A percentile compares a stretch with the other conserved stretches of the same genome.
Conservation (phyloP, 2,888 invertebrate genomes). For the Caenorhabditis becei region DNA sequence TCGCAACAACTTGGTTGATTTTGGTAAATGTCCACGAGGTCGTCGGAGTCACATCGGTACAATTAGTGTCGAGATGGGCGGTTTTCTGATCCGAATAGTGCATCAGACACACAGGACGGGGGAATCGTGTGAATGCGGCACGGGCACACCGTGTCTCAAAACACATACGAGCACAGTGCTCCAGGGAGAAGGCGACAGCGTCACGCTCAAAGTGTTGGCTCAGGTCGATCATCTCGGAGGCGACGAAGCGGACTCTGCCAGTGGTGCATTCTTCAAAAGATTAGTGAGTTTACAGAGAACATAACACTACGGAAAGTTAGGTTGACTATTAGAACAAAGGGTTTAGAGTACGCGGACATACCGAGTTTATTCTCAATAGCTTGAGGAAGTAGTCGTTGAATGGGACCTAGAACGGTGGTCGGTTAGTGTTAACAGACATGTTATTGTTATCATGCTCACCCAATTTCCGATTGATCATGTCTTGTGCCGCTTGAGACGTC, state of each 20-base stretch:
- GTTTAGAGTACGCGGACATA: conserved; percentile 52
- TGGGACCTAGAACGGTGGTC: conserved; percentile 49
- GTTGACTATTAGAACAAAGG: conserved; percentile 33
- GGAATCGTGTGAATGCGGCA: conserved; percentile 80
- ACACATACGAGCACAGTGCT: conserved; percentile 78
- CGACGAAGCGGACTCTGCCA: conserved; percentile 73
- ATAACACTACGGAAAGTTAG: background rate
- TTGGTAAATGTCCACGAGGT: conserved; percentile 69
- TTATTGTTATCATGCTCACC: conserved; percentile 42
- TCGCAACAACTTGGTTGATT: conserved; percentile 77
- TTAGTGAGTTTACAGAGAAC: conserved; percentile 37
- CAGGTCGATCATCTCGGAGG: conserved; percentile 72
- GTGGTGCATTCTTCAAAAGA: conserved; percentile 66
- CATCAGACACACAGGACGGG: conserved; percentile 80
- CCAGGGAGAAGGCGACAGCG: conserved; percentile 75
- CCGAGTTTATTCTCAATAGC: conserved; percentile 63
- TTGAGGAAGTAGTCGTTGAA: conserved; percentile 61
- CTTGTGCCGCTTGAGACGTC: conserved; percentile 59
- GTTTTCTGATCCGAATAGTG: conserved; percentile 65
- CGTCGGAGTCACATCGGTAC: conserved; percentile 50
- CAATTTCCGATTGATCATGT: conserved; percentile 63
- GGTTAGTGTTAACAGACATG: background rate
- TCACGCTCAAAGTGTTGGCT: conserved; percentile 76
- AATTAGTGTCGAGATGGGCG: conserved; percentile 57
- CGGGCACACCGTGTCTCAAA: conserved; percentile 74